Evolutionary conservation across 2,113 vertebrate genomes (phyloP).

Genomic region (Amazona guildingii): DNA sequence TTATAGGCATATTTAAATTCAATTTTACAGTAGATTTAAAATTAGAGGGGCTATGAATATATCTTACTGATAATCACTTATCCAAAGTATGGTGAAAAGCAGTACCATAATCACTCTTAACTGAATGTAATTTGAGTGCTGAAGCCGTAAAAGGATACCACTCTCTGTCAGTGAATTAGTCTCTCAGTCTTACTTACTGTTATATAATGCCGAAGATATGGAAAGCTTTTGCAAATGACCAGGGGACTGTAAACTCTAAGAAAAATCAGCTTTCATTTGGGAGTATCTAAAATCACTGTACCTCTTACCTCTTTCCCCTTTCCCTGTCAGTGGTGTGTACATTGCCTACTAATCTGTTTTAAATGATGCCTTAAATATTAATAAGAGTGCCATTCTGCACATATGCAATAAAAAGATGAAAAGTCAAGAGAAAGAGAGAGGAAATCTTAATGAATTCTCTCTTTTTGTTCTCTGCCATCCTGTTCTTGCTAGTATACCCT

Average conservation of each 20-base stretch:
- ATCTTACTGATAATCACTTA: not conserved
- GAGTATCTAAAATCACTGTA: not conserved
- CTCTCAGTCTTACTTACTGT: not conserved
- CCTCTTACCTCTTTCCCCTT: not conserved
- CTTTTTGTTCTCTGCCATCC: not conserved
- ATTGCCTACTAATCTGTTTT: not conserved
- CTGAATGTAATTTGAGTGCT: not conserved
- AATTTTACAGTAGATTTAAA: not conserved
- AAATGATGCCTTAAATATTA: not conserved
- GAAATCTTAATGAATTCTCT: not conserved
- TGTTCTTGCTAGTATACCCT: slow-evolving; percentile 82
- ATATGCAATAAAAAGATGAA: not conserved
- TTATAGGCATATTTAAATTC: not conserved
- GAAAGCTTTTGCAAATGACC: not conserved
- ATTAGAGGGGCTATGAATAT: not conserved
- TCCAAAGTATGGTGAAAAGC: not conserved
- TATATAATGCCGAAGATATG: not conserved
- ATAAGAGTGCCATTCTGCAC: not conserved
- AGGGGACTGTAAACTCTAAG: not conserved
- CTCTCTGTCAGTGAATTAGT: not conserved
- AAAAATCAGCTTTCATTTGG: not conserved
- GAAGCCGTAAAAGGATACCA: not conserved
- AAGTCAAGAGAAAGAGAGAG: not conserved
- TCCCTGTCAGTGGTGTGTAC: not conserved
- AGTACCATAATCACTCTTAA: not conserved